Conservation (phyloP, 2,888 invertebrate genomes). For the Cataglyphis livida region DNA sequence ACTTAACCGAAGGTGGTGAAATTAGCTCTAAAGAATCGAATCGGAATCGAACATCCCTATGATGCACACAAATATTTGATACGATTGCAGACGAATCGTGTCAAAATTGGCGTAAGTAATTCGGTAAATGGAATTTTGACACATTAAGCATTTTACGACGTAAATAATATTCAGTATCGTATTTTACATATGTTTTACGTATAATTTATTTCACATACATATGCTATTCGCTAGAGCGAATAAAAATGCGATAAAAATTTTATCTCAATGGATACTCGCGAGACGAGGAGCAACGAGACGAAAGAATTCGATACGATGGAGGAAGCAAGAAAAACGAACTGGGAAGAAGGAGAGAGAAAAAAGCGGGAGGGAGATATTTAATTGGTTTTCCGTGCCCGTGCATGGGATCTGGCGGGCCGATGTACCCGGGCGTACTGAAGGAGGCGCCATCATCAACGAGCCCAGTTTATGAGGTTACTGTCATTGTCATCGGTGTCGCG, state of each 20-base stretch:
- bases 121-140: too few species aligned
- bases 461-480: conserved; percentile 60
- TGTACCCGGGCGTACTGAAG: conserved; percentile 12
- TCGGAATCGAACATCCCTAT: too few species aligned
- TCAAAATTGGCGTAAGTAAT: too few species aligned
- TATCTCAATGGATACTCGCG: not conserved
- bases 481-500: conserved; percentile 56
- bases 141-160: too few species aligned
- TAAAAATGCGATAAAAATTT: not conserved
- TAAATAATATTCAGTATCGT: too few species aligned
- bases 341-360: not conserved
- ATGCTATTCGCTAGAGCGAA: not conserved
- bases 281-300: not conserved
- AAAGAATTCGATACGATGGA: not conserved
- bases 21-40: too few species aligned
- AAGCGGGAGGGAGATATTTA: not conserved
- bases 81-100: too few species aligned
- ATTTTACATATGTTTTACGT: too few species aligned
- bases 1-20: too few species aligned
- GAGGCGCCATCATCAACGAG: conserved; percentile 24
- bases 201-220: not conserved
- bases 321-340: not conserved
- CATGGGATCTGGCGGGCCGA: not conserved
- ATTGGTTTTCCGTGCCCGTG: not conserved
- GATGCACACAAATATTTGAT: too few species aligned